Percentiles rank a stretch among this genome's conserved stretches.
Conservation (phyloP, 2,797 vertebrate genomes). For the Rousettus madagascariensis region DNA sequence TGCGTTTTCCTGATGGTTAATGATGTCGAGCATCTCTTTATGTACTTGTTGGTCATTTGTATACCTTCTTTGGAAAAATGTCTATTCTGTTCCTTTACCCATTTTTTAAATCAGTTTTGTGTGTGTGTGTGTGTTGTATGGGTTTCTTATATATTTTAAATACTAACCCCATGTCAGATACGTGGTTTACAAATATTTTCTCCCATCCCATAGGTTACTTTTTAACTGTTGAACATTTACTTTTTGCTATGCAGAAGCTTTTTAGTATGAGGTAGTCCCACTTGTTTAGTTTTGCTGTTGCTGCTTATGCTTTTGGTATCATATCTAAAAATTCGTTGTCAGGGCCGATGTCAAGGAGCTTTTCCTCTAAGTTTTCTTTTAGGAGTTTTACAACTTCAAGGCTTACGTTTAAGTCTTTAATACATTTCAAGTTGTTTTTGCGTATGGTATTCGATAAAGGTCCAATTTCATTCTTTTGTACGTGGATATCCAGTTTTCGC, state of each 20-base stretch:
- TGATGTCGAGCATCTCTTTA: neutral
- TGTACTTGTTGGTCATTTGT: neutral
- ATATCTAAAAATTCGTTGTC: neutral
- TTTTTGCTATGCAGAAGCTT: neutral
- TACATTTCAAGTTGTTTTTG: neutral
- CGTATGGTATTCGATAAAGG: neutral
- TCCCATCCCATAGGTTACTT: neutral
- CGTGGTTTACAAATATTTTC: neutral
- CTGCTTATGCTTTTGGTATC: neutral
- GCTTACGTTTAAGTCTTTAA: neutral
- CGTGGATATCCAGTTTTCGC: neutral
- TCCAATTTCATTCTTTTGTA: neutral
- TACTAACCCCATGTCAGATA: neutral
- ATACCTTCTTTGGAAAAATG: neutral
- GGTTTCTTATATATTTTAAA: neutral
- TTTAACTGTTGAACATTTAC: neutral
- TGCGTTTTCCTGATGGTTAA: neutral
- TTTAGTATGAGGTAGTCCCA: neutral
- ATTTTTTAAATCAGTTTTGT: neutral
- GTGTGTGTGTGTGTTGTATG: neutral
- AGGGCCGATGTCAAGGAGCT: neutral
- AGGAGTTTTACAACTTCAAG: neutral
- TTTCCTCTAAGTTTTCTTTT: neutral
- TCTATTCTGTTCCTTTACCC: neutral
- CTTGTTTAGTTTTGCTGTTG: neutral